These are phyloP conservation scores for Chamaedrilus cognettii DNA, from an alignment of 2,888 invertebrate species.

Conservation along the genomic window DNA sequence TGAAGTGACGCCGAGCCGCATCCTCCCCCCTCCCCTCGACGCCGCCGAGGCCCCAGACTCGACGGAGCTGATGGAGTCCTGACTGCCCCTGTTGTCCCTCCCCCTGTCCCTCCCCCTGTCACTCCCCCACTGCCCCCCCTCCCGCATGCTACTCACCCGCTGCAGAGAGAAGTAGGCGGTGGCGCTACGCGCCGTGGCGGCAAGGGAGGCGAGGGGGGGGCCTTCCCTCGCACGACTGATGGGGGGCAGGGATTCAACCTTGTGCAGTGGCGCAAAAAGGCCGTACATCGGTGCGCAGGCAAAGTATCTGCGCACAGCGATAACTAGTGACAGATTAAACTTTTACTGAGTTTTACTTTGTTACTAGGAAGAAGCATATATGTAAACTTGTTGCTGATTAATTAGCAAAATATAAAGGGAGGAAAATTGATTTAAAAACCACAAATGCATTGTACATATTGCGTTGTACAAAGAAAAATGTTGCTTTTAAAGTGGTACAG, in stretches of 20 bases:
- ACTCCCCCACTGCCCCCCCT: too few relatives aligned
- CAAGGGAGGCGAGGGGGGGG: constrained; percentile 60
- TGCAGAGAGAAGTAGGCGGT: neutral
- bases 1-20: constrained; percentile 75
- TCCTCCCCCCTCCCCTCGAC: constrained; percentile 64
- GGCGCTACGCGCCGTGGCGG: constrained; percentile 65
- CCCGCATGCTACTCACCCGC: too few relatives aligned
- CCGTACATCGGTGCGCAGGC: constrained; percentile 88
- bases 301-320: constrained; percentile 74
- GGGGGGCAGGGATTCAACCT: constrained; percentile 73
- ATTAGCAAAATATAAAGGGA: too few relatives aligned
- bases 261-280: constrained; percentile 88
- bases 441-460: too few relatives aligned
- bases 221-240: constrained; percentile 21
- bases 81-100: constrained; percentile 62
- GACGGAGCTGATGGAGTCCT: constrained; percentile 85
- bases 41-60: constrained; percentile 64
- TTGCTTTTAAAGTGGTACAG: too few relatives aligned
- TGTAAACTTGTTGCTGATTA: too few relatives aligned
- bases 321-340: too few relatives aligned
- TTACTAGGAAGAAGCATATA: too few relatives aligned
- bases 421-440: too few relatives aligned
- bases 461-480: too few relatives aligned
- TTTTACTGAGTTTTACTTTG: too few relatives aligned
- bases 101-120: too few relatives aligned